Conservation (phyloP, 1,140 invertebrate genomes). For the Orussus abietinus region DNA sequence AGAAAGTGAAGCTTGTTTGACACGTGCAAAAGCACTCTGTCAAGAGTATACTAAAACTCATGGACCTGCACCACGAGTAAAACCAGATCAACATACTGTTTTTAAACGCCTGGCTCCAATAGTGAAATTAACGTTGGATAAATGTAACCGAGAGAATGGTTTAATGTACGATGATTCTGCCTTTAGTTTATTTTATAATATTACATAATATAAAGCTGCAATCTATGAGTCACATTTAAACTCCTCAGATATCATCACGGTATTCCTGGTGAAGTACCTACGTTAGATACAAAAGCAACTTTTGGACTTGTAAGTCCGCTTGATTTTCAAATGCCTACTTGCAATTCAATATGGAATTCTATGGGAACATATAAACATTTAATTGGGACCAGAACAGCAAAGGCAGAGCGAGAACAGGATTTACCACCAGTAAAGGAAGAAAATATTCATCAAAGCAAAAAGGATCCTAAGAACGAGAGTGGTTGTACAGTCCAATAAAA, state of each 20-base stretch:
- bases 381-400: constrained; percentile 24
- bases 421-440: constrained; percentile 66
- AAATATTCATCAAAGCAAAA: constrained; percentile 58
- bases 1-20: constrained; percentile 60
- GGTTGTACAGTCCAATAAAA: constrained; percentile 59
- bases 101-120: constrained; percentile 62
- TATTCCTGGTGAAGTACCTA: constrained; percentile 60
- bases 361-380: constrained; percentile 29
- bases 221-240: too few species aligned
- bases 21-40: constrained; percentile 56
- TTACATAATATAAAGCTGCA: constrained; percentile 3
- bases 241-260: constrained; percentile 66
- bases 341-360: constrained; percentile 60
- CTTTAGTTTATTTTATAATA: constrained; percentile 2
- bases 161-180: constrained; percentile 60
- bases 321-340: constrained; percentile 57
- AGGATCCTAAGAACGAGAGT: constrained; percentile 64
- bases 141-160: constrained; percentile 71
- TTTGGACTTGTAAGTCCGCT: constrained; percentile 68
- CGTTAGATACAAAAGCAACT: constrained; percentile 63
- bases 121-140: constrained; percentile 63
- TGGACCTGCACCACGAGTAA: constrained; percentile 60
- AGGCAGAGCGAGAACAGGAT: constrained; percentile 50
- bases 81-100: constrained; percentile 65
- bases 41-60: constrained; percentile 61